Percentiles rank a stretch among this genome's conserved stretches.
Conservation (phyloP, 2,797 vertebrate genomes). For the Platalea minor region DNA sequence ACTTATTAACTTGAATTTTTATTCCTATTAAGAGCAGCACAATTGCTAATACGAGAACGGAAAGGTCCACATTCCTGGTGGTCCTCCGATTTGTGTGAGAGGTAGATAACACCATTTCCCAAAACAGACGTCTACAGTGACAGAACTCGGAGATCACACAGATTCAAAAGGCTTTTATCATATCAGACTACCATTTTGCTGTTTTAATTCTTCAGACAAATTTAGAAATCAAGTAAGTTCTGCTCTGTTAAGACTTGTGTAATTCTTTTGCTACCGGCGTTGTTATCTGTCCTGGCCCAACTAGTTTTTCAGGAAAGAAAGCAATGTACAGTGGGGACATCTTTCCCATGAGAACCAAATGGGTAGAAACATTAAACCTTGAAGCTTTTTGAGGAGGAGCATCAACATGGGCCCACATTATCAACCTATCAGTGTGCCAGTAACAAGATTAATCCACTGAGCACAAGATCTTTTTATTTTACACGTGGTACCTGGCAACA, state of each 20-base stretch:
- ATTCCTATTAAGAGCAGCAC: neutral
- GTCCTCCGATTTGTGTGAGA: neutral
- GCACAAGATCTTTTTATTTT: neutral
- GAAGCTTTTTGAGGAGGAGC: neutral
- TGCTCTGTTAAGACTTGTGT: neutral
- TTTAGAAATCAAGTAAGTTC: neutral
- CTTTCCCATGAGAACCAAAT: neutral
- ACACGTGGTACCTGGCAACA: fast-evolving
- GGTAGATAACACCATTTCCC: neutral
- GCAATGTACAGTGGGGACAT: neutral
- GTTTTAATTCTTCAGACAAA: neutral
- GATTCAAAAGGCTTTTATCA: neutral
- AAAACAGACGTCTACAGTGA: neutral
- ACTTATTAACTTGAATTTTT: neutral
- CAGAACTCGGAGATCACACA: neutral
- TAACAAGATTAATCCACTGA: neutral
- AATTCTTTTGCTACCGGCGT: neutral
- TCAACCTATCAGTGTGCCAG: neutral
- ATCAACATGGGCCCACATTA: neutral
- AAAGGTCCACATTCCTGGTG: neutral
- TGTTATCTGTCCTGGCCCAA: neutral
- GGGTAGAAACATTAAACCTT: neutral
- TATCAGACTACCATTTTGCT: neutral
- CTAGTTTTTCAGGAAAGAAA: neutral
- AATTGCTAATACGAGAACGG: neutral